Evolutionary conservation across 2,888 invertebrate species (phyloP).

Genomic region (Cheilosia grossa): DNA sequence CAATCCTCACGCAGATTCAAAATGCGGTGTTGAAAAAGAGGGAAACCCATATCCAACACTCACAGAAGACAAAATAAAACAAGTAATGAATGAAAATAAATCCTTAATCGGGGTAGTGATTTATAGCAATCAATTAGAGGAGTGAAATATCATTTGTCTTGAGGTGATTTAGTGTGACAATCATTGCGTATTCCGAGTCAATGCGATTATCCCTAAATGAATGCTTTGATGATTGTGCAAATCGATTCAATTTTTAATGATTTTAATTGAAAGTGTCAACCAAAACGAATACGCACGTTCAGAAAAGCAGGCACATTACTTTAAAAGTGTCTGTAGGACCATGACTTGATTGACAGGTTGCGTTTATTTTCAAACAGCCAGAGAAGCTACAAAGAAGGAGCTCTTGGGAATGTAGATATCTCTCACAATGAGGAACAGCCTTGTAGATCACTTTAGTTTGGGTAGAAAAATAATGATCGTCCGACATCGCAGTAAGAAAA

Average conservation of each 20-base stretch:
- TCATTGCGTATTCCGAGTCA: slow-evolving; percentile 26
- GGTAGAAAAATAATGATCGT: too few species aligned
- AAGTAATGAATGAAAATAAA: slow-evolving; percentile 4
- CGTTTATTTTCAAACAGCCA: too few species aligned
- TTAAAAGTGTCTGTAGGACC: too few species aligned
- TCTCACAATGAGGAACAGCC: too few species aligned
- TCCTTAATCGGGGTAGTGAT: slow-evolving; percentile 65
- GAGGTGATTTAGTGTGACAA: slow-evolving; percentile 59
- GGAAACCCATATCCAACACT: slow-evolving; percentile 8
- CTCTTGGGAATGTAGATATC: too few species aligned
- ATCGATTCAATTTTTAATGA: slow-evolving; percentile 21
- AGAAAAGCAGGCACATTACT: too few species aligned
- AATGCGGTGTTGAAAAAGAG: slow-evolving; percentile 7
- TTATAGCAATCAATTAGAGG: slow-evolving; percentile 70
- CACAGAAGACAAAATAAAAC: slow-evolving; percentile 16
- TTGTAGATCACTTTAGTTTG: too few species aligned
- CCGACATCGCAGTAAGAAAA: too few species aligned
- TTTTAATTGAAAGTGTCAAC: too few species aligned
- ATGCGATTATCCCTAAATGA: slow-evolving; percentile 4
- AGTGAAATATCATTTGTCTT: slow-evolving; percentile 70
- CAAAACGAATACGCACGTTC: too few species aligned
- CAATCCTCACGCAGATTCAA: slow-evolving; percentile 35
- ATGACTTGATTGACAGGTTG: too few species aligned
- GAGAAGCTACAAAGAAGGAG: too few species aligned
- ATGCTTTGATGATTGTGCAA: slow-evolving; percentile 12